phyloP scores from a whole-genome alignment of 2,888 invertebrate species.

The Eilema depressum region DNA sequence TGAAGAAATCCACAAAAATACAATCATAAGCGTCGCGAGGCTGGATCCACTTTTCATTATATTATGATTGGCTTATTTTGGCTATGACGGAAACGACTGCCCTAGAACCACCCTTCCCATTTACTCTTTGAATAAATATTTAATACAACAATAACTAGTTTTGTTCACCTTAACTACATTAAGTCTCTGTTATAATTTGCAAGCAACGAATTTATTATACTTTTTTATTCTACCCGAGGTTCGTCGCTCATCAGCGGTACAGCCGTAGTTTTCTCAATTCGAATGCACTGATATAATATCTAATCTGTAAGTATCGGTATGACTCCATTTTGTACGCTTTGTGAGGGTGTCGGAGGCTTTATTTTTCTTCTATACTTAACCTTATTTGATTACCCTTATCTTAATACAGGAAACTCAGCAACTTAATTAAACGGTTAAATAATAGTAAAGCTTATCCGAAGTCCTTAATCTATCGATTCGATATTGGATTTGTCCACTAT shows the following conservation, averaged over 20 bases:
- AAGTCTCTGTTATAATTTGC: too few relatives aligned
- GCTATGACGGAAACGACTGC: too few relatives aligned
- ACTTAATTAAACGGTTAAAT: background rate
- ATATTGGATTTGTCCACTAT: background rate
- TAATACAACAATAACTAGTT: too few relatives aligned
- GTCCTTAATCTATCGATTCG: background rate
- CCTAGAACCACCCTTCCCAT: too few relatives aligned
- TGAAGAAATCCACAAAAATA: too few relatives aligned
- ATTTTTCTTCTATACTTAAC: background rate
- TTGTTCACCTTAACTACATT: too few relatives aligned
- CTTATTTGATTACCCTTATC: background rate
- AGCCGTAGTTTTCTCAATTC: background rate
- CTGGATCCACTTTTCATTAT: too few relatives aligned
- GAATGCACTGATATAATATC: background rate
- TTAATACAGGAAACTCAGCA: background rate
- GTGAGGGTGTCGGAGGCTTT: background rate
- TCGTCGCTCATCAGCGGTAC: background rate
- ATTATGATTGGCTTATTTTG: too few relatives aligned
- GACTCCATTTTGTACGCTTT: background rate
- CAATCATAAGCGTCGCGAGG: too few relatives aligned
- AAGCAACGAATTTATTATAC: too few relatives aligned
- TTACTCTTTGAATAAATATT: too few relatives aligned
- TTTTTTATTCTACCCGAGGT: background rate
- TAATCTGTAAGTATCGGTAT: background rate
- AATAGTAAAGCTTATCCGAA: slow-evolving; percentile 4